phyloP scores from a whole-genome alignment of 2,797 vertebrate genomes.

The Malurus leucopterus region DNA sequence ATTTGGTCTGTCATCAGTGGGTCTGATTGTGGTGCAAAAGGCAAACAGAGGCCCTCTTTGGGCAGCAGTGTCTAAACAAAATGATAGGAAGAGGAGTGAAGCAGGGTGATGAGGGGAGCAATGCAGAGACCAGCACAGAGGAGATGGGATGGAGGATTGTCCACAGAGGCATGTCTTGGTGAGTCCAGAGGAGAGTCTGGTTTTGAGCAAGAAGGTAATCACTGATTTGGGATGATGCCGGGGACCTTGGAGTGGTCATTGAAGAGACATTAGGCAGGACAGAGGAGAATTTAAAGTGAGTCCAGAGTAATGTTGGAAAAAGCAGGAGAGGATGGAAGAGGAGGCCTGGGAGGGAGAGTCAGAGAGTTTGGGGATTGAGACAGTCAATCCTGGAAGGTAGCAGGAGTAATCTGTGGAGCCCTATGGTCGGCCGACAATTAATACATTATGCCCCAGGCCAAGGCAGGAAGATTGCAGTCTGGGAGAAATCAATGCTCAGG shows the following conservation, averaged over 20 bases:
- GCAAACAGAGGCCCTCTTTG: not conserved
- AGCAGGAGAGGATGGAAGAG: not conserved
- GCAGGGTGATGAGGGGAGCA: not conserved
- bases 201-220: not conserved
- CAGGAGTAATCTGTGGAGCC: not conserved
- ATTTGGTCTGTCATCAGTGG: accelerated
- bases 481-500: not conserved
- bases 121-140: not conserved
- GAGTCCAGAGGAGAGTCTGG: not conserved
- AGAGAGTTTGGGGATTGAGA: not conserved
- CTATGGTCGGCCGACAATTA: not conserved
- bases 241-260: not conserved
- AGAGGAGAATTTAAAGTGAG: not conserved
- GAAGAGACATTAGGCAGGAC: not conserved
- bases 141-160: not conserved
- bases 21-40: not conserved
- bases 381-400: not conserved
- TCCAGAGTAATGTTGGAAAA: not conserved
- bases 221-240: not conserved
- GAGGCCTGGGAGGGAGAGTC: not conserved
- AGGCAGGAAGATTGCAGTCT: not conserved
- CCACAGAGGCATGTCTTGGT: not conserved
- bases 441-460: not conserved
- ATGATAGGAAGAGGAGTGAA: not conserved
- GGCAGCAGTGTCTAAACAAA: not conserved